phyloP scores from a whole-genome alignment of 2,888 invertebrate genomes.

The Pherbina coryleti region DNA sequence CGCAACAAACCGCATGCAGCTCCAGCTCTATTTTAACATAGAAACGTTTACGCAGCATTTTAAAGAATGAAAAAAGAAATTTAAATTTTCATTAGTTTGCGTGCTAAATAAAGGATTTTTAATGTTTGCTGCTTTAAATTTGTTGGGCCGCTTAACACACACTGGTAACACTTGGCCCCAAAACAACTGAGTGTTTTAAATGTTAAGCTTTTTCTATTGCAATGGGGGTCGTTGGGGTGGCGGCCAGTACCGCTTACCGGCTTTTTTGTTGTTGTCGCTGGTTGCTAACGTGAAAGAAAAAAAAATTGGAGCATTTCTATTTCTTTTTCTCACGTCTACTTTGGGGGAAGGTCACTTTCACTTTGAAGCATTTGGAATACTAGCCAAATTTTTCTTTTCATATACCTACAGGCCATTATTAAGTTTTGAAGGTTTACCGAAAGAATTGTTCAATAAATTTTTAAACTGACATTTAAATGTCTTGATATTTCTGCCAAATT shows the following conservation, averaged over 20 bases:
- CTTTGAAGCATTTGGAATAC: background rate
- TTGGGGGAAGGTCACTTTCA: no score
- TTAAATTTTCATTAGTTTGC: no score
- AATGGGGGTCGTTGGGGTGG: background rate
- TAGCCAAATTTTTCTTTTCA: background rate
- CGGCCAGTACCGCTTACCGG: background rate
- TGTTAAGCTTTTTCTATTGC: background rate
- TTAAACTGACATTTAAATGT: no score
- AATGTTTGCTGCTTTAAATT: background rate
- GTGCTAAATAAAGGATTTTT: background rate
- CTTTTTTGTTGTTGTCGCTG: conserved; percentile 22
- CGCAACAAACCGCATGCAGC: conserved; percentile 62
- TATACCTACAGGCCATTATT: no score
- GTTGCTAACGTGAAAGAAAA: conserved; percentile 16
- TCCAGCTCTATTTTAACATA: conserved; percentile 62
- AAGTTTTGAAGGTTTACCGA: no score
- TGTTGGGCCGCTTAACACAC: background rate
- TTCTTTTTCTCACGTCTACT: background rate
- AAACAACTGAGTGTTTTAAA: background rate
- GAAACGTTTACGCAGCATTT: conserved; percentile 57
- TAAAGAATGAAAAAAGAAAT: background rate
- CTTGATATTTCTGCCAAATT: no score
- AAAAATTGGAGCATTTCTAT: background rate
- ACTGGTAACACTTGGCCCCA: background rate
- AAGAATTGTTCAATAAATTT: no score